phyloP scores from a whole-genome alignment of 2,888 invertebrate species.

The Cataglyphis cursor region DNA sequence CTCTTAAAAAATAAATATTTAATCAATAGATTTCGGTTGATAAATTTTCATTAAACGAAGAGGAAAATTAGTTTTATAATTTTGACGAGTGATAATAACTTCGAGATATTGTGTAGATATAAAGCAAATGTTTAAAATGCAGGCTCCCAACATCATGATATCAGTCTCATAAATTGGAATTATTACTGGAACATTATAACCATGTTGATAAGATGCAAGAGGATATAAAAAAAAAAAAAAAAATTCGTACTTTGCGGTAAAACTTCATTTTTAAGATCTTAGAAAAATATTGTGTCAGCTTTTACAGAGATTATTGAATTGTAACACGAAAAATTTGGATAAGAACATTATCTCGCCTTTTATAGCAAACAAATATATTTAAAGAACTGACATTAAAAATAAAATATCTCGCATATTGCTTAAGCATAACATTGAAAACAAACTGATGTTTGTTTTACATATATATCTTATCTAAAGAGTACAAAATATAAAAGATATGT shows the following conservation, averaged over 20 bases:
- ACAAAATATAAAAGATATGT: background rate
- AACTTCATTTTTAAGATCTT: background rate
- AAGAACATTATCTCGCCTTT: background rate
- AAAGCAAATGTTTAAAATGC: background rate
- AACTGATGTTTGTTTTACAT: background rate
- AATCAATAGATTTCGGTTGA: background rate
- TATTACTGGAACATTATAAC: background rate
- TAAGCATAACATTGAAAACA: background rate
- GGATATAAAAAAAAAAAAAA: background rate
- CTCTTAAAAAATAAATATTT: background rate
- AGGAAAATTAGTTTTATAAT: background rate
- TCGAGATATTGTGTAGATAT: background rate
- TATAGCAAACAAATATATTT: background rate
- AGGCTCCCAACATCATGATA: background rate
- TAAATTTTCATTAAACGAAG: background rate
- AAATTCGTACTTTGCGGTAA: background rate
- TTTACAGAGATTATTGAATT: background rate
- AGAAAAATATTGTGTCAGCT: background rate
- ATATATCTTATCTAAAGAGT: background rate
- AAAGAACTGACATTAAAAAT: conserved; percentile 15
- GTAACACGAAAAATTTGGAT: background rate
- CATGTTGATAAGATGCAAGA: background rate
- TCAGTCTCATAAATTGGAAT: background rate
- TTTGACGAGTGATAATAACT: background rate
- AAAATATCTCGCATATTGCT: background rate